Base-by-base conservation (phyloP, 2,113 vertebrate genomes). In the Perognathus longimembris region DNA sequence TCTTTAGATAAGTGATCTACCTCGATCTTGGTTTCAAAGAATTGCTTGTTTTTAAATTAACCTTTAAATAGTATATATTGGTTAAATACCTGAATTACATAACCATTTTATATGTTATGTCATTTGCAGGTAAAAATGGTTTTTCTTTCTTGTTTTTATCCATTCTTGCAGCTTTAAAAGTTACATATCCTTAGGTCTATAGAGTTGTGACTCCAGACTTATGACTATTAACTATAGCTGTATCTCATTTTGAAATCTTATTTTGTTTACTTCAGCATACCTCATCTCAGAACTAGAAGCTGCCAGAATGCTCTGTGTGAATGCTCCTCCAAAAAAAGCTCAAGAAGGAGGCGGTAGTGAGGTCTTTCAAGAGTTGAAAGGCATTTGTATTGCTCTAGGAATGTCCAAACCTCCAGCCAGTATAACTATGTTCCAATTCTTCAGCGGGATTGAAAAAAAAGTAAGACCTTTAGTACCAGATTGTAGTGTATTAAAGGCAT, bases 401-500 rank as follows among this genome's bases (percentile, higher is more conserved):
- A 99, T 99, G 99, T 99, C 99, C 96, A 99, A 99, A 96, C 99
- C 99, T 97, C 99, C 99, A 5, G 98, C 99, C 96, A 99, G 98
- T 98, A 99, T 99, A 98, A 99, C 99, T 59, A 99, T 99, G 99
- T 99, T 99, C 98, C 99, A 99, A 98, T 99, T 99, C 98, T 99
- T 99, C 98, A 99, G 98, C 82, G 99, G 99, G 81, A 99, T 99
- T 95, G 99, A 99, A 97, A 99, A 99, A 98, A 99, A 99, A 98
- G 99, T 99, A 98, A 98, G 98, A 97, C 95, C 92, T 96, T 96
- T 95, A 95, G 94, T 96, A 96, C 94, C 95, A 96, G 94, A 90
- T 94, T 95, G 82, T 96, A 93, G 93, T 95, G 95, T 94, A 94
- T 96, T 95, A 95, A 97, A 97, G 95, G 95, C 87, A 92, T 96